Evolutionary conservation across 1,140 invertebrate genomes (phyloP).

Genomic region (Drosophila equinoxialis): DNA sequence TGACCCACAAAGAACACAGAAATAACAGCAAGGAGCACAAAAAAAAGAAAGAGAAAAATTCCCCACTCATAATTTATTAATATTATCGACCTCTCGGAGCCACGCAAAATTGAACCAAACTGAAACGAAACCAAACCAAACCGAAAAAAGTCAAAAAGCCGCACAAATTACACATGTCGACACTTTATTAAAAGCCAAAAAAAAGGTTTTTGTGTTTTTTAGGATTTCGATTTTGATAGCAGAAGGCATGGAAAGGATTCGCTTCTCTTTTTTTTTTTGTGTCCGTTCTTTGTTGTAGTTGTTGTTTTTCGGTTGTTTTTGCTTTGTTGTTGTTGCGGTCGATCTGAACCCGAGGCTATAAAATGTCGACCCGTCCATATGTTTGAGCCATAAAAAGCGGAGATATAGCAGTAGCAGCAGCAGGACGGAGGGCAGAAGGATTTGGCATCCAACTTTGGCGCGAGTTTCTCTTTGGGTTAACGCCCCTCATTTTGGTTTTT

Average conservation of each 20-base stretch:
- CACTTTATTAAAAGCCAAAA: slow-evolving; percentile 73
- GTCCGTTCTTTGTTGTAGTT: slow-evolving; percentile 45
- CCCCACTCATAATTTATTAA: slow-evolving; percentile 68
- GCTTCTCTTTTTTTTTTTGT: slow-evolving; percentile 33
- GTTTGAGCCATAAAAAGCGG: slow-evolving; percentile 40
- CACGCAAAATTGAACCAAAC: neutral
- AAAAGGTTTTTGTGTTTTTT: slow-evolving; percentile 42
- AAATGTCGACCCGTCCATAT: slow-evolving; percentile 74
- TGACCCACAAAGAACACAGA: slow-evolving; percentile 42
- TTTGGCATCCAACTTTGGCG: slow-evolving; percentile 59
- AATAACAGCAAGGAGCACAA: neutral
- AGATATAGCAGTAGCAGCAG: neutral
- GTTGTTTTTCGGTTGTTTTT: slow-evolving; percentile 32
- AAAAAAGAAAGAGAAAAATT: slow-evolving; percentile 21
- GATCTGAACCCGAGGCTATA: slow-evolving; percentile 69
- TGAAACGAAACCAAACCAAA: neutral
- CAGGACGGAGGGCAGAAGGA: neutral
- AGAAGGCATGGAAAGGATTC: slow-evolving; percentile 56
- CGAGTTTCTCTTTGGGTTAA: slow-evolving; percentile 56
- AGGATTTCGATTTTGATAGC: slow-evolving; percentile 60
- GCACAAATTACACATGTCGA: slow-evolving; percentile 80
- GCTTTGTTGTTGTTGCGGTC: slow-evolving; percentile 58
- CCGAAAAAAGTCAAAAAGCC: slow-evolving; percentile 40
- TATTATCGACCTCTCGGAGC: slow-evolving; percentile 51
- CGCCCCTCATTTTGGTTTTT: slow-evolving; percentile 43